Percentiles rank a stretch among this genome's conserved stretches.
phyloP scores from a whole-genome alignment of 2,113 vertebrate species.

The Paradoxurus hermaphroditus region DNA sequence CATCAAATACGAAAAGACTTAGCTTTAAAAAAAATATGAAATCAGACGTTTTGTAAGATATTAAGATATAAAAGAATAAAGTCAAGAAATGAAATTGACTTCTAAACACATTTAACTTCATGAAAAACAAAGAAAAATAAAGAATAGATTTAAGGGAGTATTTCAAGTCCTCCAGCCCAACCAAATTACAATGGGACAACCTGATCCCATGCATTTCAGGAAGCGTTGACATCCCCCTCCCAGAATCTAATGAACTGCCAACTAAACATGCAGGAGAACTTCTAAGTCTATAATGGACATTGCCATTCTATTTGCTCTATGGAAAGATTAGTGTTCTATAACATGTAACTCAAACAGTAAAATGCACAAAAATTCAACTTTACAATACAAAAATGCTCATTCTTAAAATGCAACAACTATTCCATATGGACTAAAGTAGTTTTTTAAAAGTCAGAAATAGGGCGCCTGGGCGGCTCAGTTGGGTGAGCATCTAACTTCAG shows the following conservation, averaged over 20 bases:
- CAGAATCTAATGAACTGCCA: background rate
- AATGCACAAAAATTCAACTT: background rate
- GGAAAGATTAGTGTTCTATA: background rate
- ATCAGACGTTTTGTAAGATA: background rate
- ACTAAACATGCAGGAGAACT: background rate
- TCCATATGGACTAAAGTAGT: background rate
- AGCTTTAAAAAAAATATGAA: background rate
- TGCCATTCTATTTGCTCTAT: background rate
- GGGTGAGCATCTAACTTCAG: too few relatives aligned
- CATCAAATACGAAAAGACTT: background rate
- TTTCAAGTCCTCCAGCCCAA: background rate
- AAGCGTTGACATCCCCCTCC: background rate
- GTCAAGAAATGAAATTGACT: slow-evolving; percentile 6
- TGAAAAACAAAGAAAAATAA: background rate
- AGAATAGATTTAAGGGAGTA: background rate
- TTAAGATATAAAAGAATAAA: background rate
- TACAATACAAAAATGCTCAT: background rate
- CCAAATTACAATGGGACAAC: background rate
- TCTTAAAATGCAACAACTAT: background rate
- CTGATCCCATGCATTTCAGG: background rate
- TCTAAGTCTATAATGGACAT: background rate
- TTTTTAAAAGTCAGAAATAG: background rate
- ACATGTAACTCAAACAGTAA: background rate
- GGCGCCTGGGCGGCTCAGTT: too few relatives aligned
- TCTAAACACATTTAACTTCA: background rate